phyloP scores from a whole-genome alignment of 2,888 invertebrate genomes.

The Ophion slaviceki region DNA sequence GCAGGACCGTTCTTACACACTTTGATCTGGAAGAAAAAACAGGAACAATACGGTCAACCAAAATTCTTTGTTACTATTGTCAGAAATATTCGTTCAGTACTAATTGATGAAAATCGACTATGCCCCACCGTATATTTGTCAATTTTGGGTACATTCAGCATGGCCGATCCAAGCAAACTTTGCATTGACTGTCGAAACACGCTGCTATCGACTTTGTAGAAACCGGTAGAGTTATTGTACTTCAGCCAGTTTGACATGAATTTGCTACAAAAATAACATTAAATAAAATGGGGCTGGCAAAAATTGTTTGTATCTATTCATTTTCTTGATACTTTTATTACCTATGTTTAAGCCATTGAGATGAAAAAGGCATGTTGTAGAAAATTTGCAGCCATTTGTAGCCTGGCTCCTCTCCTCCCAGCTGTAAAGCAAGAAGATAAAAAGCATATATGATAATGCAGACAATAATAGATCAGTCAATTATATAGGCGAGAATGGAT shows the following conservation, averaged over 20 bases:
- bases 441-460: constrained; percentile 10
- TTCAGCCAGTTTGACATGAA: constrained; percentile 84
- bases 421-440: neutral
- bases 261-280: constrained; percentile 73
- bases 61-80: neutral
- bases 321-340: constrained; percentile 22
- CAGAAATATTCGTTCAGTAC: too few species aligned
- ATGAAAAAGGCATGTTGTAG: constrained; percentile 23
- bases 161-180: constrained; percentile 72
- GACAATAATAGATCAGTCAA: neutral
- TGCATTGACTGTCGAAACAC: constrained; percentile 86
- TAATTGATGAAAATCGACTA: neutral
- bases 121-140: constrained; percentile 27
- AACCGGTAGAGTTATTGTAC: constrained; percentile 72
- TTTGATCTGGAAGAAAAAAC: constrained; percentile 75
- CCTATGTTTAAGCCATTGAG: constrained; percentile 65
- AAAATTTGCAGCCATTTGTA: constrained; percentile 66
- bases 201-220: constrained; percentile 81
- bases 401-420: constrained; percentile 58
- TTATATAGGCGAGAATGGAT: constrained; percentile 4
- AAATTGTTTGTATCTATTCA: neutral
- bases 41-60: neutral
- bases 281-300: neutral
- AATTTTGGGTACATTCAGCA: neutral
- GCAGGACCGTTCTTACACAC: constrained; percentile 85